Base-by-base conservation (phyloP, 2,888 invertebrate species). In the Hypercompe scribonia region DNA sequence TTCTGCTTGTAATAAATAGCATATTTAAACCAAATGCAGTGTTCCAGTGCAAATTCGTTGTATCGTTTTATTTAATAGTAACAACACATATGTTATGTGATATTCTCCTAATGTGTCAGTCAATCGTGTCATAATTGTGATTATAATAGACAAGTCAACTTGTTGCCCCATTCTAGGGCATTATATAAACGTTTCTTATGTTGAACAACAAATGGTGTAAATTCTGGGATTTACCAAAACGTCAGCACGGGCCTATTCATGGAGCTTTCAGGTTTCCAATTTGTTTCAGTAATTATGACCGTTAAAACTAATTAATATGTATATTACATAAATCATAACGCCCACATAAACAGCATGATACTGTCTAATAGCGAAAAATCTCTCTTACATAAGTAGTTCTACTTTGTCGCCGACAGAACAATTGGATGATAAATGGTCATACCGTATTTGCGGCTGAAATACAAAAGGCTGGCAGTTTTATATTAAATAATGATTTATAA, bases 401-500 rank as follows among this genome's bases (percentile, higher is more conserved):
- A 78, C 75, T 78, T 72, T 63, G 61, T 33, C 39, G 70, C 61
- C 33, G 63, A 70, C 70, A 42, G 46, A 74, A 75, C 75, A 73
- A 67, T 74, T 64, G 75, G 78, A 76, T 80, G 85, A 87, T 87
- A 86, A 83, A 82, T 84, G 81, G 72, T 85, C 81, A 82, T 84
- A 84, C 86, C 82, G 84, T 88, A 88, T 85, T 81, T 86, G 83
- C 75, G 83, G 81, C 79, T 78, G 79, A 78, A 78, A 81, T 68
- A 75, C 76, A 80, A 81, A 83, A 76, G 65, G 78, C 70, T 70
- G 64, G 76, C 67, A 78, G 78, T 81, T 77, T 69, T 79, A 68
- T 72, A 68, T 75, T 70, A 77, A 74, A 73, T 70, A 74, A n/a
- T n/a, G n/a, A n/a, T n/a, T n/a, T n/a, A n/a, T n/a, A n/a, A 68